Evolutionary conservation across 2,113 vertebrate species (phyloP).

Genomic region (Zeus faber): DNA sequence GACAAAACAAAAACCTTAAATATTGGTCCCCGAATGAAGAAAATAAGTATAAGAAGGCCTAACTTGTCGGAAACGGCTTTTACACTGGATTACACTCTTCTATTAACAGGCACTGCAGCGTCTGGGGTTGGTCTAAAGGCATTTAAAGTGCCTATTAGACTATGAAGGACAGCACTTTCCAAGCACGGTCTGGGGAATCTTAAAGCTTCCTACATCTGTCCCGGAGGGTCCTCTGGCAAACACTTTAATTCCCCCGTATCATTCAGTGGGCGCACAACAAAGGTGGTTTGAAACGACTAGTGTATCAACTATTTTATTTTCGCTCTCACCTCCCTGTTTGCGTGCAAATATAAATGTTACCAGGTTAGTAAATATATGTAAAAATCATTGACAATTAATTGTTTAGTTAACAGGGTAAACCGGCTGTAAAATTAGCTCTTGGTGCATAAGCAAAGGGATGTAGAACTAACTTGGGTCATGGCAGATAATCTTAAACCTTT

Average conservation of each 20-base stretch:
- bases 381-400: no score
- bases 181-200: constrained; percentile 53
- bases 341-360: no score
- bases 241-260: constrained; percentile 24
- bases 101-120: constrained; percentile 53
- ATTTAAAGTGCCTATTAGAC: constrained; percentile 62
- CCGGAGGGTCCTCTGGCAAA: constrained; percentile 30
- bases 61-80: constrained; percentile 45
- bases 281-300: no score
- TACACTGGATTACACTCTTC: constrained; percentile 51
- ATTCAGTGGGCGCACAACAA: neutral
- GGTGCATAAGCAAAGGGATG: no score
- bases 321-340: no score
- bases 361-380: no score
- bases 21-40: constrained; percentile 15
- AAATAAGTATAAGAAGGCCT: constrained; percentile 29
- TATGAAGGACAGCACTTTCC: constrained; percentile 59
- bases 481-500: no score
- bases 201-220: constrained; percentile 53
- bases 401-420: no score
- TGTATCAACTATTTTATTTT: no score
- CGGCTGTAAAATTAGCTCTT: no score
- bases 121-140: constrained; percentile 51
- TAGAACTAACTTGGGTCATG: no score
- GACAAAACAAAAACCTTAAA: constrained; percentile 28